Base-by-base conservation (phyloP, 2,113 vertebrate species). In the Callospermophilus lateralis region DNA sequence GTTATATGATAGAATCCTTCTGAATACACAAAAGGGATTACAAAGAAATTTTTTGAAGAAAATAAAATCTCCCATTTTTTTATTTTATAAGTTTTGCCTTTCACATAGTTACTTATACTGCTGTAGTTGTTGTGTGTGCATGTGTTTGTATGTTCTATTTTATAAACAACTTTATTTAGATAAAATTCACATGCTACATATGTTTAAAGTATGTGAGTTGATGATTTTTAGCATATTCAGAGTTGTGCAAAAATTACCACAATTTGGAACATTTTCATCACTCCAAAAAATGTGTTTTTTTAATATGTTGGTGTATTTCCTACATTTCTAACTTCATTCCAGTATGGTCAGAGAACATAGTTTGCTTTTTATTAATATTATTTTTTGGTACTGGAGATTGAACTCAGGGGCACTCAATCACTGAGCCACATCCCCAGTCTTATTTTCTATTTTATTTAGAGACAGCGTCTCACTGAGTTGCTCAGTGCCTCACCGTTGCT, bases 21-120 rank as follows among this genome's bases (percentile, higher is more conserved):
- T 55, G 6, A 74, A 84, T 53, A 63, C 79, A 65, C 13, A 32
- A 77, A 90, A 20, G 67, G 61, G 3, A 51, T 34, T 73, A 83
- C 24, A 39, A 77, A 61, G 32, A 32, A 67, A 26, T 78, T 58
- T 88, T 96, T 95, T 92, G 8, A 72, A 89, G 26, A 20, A 85
- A 72, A 92, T 92, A 8, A 32, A 15, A 32, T 68, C 80, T 77
- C 53, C 42, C 2, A 10, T 6, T 78, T 88, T 45, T 96, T 90
- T 68, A 26, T 70, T 84, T 84, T 80, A 70, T 39, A 68, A 76
- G 67, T 83, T 30, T 39, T 85, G 6, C 24, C 30, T 95, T 73
- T 78, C 8, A 32, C 3, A 22, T 53, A 51, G 88, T 72, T 72
- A 73, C 45, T 74, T 84, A 84, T 83, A 68, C 72, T 73, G 22